Conservation (phyloP, 2,113 vertebrate genomes). For the Sturnira hondurensis region DNA sequence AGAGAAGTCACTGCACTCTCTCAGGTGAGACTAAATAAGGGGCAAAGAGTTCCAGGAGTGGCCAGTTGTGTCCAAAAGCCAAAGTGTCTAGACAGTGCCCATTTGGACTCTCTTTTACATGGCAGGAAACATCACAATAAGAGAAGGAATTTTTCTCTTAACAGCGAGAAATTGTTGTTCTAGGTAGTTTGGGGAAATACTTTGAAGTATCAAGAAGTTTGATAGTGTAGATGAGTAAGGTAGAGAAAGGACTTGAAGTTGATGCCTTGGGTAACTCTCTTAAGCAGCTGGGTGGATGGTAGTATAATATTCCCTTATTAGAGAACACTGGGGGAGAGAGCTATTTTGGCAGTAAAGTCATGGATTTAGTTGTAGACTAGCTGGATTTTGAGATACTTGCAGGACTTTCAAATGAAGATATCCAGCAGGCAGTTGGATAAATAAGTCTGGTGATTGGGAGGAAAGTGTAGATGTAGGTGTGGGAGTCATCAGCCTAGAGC, state of each 20-base stretch:
- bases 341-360: not conserved
- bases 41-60: not conserved
- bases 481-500: not conserved
- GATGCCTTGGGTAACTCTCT: not conserved
- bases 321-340: not conserved
- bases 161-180: not conserved
- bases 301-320: not conserved
- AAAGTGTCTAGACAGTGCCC: not conserved
- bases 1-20: not conserved
- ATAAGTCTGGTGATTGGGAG: not conserved
- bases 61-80: not conserved
- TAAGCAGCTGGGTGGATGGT: not conserved
- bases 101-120: not conserved
- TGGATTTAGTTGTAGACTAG: not conserved
- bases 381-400: constrained; percentile 15
- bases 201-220: constrained; percentile 28
- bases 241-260: not conserved
- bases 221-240: not conserved
- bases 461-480: not conserved
- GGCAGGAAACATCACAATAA: not conserved
- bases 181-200: not conserved
- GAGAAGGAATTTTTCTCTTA: not conserved
- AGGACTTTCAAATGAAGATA: not conserved
- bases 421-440: not conserved
- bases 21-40: not conserved